Percentiles rank a stretch among this genome's conserved stretches.
These are phyloP conservation scores for Hystrix brachyura DNA, from an alignment of 2,113 vertebrate genomes.

Conservation along the genomic window DNA sequence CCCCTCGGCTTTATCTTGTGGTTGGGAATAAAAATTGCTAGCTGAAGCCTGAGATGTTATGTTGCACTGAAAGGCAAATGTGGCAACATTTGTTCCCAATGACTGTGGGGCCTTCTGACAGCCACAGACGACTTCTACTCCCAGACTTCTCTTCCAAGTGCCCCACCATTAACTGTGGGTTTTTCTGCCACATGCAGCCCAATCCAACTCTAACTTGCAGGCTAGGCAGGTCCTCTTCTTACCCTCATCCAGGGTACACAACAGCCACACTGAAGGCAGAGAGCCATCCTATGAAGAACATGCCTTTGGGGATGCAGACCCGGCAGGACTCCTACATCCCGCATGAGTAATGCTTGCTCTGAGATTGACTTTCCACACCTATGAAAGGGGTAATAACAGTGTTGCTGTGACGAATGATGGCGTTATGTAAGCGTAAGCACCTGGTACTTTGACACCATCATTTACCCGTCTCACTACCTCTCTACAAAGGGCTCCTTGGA, in stretches of 20 bases:
- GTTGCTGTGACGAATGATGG: neutral
- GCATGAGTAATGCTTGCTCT: neutral
- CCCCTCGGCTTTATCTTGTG: neutral
- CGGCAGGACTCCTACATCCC: neutral
- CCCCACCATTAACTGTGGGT: neutral
- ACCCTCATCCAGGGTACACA: neutral
- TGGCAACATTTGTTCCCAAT: neutral
- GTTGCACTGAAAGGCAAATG: neutral
- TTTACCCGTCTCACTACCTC: neutral
- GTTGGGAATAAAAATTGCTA: neutral
- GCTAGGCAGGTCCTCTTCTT: neutral
- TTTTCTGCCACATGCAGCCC: neutral
- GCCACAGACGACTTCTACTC: neutral
- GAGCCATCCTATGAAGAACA: neutral
- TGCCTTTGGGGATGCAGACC: neutral
- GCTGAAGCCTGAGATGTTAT: neutral
- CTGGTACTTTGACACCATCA: neutral
- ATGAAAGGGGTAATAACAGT: no score
- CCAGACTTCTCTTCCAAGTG: neutral
- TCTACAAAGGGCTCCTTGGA: neutral
- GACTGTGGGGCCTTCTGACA: neutral
- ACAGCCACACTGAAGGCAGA: neutral
- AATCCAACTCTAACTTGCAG: neutral
- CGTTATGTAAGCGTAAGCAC: neutral
- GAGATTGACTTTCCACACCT: neutral